These are phyloP conservation scores for Perodicticus potto DNA, from an alignment of 2,797 vertebrate species.

Conservation along the genomic window DNA sequence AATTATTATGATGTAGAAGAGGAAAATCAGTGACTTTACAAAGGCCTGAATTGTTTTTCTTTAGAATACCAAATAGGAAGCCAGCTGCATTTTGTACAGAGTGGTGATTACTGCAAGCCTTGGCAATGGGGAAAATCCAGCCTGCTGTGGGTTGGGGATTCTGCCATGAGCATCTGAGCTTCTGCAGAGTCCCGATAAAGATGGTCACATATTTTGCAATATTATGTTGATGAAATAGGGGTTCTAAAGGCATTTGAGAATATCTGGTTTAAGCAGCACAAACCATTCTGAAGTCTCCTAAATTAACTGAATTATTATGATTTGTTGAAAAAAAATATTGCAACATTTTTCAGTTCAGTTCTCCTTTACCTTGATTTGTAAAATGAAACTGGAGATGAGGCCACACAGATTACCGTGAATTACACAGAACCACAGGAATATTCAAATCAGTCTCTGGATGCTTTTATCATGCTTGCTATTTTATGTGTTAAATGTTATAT, in stretches of 20 bases:
- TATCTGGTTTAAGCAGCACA: constrained; percentile 67
- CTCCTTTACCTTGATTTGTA: constrained; percentile 39
- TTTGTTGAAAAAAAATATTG: constrained; percentile 51
- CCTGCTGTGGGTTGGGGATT: constrained; percentile 24
- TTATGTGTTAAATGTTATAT: neutral
- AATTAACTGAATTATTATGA: constrained; percentile 64
- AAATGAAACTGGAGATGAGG: constrained; percentile 30
- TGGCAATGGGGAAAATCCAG: constrained; percentile 55
- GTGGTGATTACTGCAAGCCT: constrained; percentile 25
- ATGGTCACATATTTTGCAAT: constrained; percentile 68
- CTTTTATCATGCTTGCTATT: neutral
- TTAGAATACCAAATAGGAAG: constrained; percentile 39
- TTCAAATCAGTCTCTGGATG: neutral
- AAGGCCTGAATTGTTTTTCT: constrained; percentile 59
- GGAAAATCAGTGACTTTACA: constrained; percentile 17
- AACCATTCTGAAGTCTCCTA: constrained; percentile 62
- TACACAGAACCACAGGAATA: neutral
- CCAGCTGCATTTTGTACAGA: constrained; percentile 52
- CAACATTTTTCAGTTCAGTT: constrained; percentile 22
- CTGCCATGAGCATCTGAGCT: neutral
- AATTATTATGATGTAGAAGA: neutral
- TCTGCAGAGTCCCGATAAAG: constrained; percentile 73
- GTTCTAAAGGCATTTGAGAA: constrained; percentile 69
- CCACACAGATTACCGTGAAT: neutral
- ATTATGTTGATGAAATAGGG: constrained; percentile 57